Evolutionary conservation across 64 coral and sea anemone species (phyloP).

Genomic region (Stylophora pistillata): DNA sequence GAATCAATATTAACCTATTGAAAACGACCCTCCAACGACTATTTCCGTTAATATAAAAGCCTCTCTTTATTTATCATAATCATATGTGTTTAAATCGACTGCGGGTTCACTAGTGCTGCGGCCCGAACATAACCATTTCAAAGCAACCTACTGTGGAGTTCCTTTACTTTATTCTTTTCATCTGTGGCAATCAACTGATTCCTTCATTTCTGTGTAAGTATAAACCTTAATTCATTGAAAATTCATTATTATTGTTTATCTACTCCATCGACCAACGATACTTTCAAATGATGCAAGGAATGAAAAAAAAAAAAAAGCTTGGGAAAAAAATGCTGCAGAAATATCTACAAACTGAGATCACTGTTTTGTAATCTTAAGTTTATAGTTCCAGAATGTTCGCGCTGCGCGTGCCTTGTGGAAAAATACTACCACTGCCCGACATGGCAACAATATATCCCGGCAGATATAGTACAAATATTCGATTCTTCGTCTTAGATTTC

Average conservation of each 20-base stretch:
- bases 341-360: neutral
- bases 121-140: neutral
- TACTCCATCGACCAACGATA: neutral
- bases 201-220: constrained; percentile 25
- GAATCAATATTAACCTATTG: constrained; percentile 41
- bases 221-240: constrained; percentile 5
- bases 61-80: neutral
- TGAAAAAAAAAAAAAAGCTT: constrained; percentile 2
- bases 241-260: constrained; percentile 11
- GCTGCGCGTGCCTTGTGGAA: constrained; percentile 16
- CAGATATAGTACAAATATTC: neutral
- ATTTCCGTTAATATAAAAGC: constrained; percentile 25
- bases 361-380: neutral
- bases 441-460: neutral
- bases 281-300: neutral
- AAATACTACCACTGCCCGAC: constrained; percentile 24
- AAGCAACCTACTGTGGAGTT: neutral
- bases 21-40: constrained; percentile 14
- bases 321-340: neutral
- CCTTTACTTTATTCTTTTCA: neutral
- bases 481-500: neutral
- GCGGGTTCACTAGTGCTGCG: neutral
- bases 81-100: constrained; percentile 2
- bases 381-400: constrained; percentile 26
- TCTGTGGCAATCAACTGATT: neutral